phyloP scores from a whole-genome alignment of 2,113 vertebrate genomes.

The Callithrix jacchus region DNA sequence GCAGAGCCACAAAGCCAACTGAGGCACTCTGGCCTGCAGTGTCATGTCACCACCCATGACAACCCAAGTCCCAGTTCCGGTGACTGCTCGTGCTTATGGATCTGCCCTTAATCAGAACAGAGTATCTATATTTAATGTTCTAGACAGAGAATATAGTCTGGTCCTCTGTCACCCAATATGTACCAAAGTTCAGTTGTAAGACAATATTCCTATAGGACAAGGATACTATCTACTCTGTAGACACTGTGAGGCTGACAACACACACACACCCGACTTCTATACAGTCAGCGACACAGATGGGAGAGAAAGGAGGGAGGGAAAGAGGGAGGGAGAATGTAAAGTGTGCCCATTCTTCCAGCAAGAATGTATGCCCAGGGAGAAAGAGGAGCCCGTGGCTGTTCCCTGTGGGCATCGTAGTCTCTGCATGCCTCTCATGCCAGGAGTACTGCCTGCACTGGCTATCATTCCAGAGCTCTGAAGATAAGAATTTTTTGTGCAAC shows the following conservation, averaged over 20 bases:
- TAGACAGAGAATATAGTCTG: not conserved
- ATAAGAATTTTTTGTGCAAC: not conserved
- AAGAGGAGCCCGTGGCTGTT: too few relatives aligned
- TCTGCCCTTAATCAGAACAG: not conserved
- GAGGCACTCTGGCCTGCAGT: not conserved
- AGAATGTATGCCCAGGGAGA: rapidly evolving
- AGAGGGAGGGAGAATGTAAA: not conserved
- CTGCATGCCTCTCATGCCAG: not conserved
- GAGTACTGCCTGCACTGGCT: not conserved
- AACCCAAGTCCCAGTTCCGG: not conserved
- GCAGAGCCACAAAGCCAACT: not conserved
- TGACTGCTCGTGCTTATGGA: not conserved
- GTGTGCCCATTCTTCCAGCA: not conserved
- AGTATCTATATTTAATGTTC: not conserved
- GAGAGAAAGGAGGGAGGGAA: too few relatives aligned
- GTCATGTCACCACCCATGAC: too few relatives aligned
- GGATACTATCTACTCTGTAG: rapidly evolving
- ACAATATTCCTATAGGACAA: not conserved
- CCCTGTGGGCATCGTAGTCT: not conserved
- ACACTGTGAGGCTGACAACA: not conserved
- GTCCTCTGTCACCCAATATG: too few relatives aligned
- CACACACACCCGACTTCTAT: rapidly evolving
- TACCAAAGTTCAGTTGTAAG: not conserved
- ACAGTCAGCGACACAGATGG: rapidly evolving
- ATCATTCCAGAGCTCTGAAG: not conserved